Base-by-base conservation (phyloP, 1,140 invertebrate species). In the Drosophila takahashii region DNA sequence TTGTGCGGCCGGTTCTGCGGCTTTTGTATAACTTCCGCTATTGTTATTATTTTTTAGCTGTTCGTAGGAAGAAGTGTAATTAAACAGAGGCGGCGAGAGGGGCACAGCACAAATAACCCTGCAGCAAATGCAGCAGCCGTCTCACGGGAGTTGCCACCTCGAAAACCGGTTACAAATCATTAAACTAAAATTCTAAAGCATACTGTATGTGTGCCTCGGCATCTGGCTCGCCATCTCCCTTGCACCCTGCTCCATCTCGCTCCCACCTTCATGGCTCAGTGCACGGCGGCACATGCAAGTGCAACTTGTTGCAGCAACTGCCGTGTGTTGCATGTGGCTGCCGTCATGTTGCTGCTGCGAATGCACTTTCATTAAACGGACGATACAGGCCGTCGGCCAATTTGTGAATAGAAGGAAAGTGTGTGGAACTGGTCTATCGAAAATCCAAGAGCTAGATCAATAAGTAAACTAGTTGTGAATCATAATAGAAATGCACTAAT, bases 11-110 rank as follows among this genome's bases (percentile, higher is more conserved):
- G 75, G 83, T 83, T 81, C 66, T 81, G 79, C 79, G 78, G 83
- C 83, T 79, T 87, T 87, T 86, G 79, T 86, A 83, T 77, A 79
- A 86, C 83, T 87, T 86, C 81, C 81, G 81, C 83, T 87, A 77
- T 77, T 81, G 69, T 75, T 71, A 72, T 79, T 75, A 77, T 70
- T 78, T 69, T 71, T 59, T 76, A 58, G 61, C 48, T 16, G 37
- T 75, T 65, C 52, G 53, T 65, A 44, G 61, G 56, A 77, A 62
- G 59, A 57, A 76, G 69, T 81, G 83, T 83, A 87, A 86, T 86
- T 86, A 86, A 86, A 87, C 83, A 64, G 62, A 76, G 56, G 69
- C 65, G 36, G 50, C 60, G 26, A 16, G 29, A 26, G 71, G 65
- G 78, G 56, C 60, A 65, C 7, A 44, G 41, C 36, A 37, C 57